phyloP scores from a whole-genome alignment of 2,888 invertebrate species.

The Lordiphosa andalusiaca region DNA sequence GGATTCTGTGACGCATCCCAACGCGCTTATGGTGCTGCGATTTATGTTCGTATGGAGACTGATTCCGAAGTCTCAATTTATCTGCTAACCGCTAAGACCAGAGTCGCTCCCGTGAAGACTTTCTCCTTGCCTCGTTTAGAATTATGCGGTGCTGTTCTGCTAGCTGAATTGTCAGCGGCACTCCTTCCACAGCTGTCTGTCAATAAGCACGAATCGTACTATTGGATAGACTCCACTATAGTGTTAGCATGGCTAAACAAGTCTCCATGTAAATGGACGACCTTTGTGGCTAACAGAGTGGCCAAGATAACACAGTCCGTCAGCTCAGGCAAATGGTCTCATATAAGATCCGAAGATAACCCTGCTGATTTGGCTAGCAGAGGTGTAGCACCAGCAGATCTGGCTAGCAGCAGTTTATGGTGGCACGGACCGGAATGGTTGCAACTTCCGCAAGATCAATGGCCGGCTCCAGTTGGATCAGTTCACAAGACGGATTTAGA shows the following conservation, averaged over 20 bases:
- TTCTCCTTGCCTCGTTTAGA: not conserved
- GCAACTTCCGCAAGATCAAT: not conserved
- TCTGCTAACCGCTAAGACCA: too few species aligned
- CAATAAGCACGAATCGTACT: not conserved
- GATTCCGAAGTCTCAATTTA: not conserved
- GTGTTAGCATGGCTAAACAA: constrained; percentile 2
- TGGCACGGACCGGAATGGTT: too few species aligned
- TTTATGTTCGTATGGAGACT: not conserved
- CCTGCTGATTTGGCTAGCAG: constrained; percentile 1
- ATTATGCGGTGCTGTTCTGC: not conserved
- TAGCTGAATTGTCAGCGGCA: not conserved
- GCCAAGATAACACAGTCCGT: not conserved
- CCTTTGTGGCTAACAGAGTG: not conserved
- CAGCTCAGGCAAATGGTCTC: not conserved
- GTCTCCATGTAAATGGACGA: not conserved
- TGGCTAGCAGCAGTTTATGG: too few species aligned
- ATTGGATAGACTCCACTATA: constrained; percentile 2
- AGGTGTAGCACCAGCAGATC: not conserved
- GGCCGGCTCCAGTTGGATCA: not conserved
- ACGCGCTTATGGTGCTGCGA: not conserved
- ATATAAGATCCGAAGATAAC: not conserved
- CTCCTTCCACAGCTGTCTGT: not conserved
- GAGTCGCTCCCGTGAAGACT: not conserved
- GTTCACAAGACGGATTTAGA: not conserved
- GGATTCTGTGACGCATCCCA: constrained; percentile 2